Evolutionary conservation across 1,140 invertebrate species (phyloP).

Genomic region (Temnothorax nylanderi): DNA sequence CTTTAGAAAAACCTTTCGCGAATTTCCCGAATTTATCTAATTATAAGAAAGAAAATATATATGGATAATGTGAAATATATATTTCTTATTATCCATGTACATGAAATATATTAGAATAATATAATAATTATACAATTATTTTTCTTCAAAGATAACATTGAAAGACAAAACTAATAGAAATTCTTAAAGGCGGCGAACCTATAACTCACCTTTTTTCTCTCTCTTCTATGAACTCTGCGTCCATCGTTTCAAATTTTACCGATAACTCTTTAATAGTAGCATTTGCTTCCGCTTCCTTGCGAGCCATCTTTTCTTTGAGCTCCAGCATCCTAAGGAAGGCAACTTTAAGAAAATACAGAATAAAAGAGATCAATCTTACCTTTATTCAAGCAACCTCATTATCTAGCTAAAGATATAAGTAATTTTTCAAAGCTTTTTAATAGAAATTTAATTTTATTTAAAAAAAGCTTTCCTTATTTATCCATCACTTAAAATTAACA

Average conservation of each 20-base stretch:
- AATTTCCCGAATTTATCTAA: not conserved
- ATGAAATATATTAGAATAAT: not conserved
- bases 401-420: not conserved
- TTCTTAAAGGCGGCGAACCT: not conserved
- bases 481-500: conserved; percentile 5
- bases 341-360: not conserved
- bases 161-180: not conserved
- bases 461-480: not conserved
- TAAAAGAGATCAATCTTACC: not conserved
- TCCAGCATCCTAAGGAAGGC: conserved; percentile 66
- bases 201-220: conserved; percentile 63
- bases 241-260: conserved; percentile 52
- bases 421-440: not conserved
- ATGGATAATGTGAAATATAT: not conserved
- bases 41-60: not conserved
- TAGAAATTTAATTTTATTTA: not conserved
- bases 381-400: not conserved
- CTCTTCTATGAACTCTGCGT: conserved; percentile 50
- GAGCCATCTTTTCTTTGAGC: conserved; percentile 67
- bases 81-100: not conserved
- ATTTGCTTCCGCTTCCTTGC: conserved; percentile 66
- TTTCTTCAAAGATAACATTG: not conserved
- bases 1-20: not conserved
- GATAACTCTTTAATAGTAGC: conserved; percentile 63
- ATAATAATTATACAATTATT: conserved; percentile 15